Evolutionary conservation across 2,888 invertebrate species (phyloP), one percentile per base, ranked within the genome.

Genomic region (Andricus quercusramuli): DNA sequence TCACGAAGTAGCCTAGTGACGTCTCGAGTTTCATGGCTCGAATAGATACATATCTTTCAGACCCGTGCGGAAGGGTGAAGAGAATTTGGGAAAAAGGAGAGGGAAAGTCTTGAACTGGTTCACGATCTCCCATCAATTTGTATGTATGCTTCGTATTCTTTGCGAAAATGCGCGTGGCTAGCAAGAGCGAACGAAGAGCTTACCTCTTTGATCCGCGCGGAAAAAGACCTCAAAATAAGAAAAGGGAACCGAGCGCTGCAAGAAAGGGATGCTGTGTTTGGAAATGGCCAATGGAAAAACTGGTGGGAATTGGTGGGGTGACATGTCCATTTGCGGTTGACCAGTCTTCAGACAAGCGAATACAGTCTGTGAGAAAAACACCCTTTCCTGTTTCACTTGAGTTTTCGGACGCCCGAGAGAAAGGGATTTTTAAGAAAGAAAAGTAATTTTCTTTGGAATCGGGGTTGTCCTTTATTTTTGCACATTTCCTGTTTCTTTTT

Each of bases 281-380:
- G 77, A 79, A 64, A 81, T 79, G 68, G 56, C 74, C 82, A 82
- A 81, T 81, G 79, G 81, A 83, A 82, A 88, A 89, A 90, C 90
- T 90, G 89, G 80, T 89, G 89, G 86, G 88, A 90, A 90, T 90
- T 84, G 90, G 89, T 89, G 89, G 91, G 90, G 91, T 92, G 92
- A 92, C 90, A 89, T 91, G 91, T 92, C 92, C 91, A 92, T 92
- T 92, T 92, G 92, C 88, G 91, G 91, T 91, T 92, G 92, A 91
- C 92, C 92, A 89, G 90, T 89, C 86, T 89, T 86, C 87, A 86
- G 82, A 85, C 82, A 82, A 86, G 82, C 70, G 76, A 59, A 74
- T 74, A 59, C 74, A 74, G 70, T 82, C 83, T 66, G 77, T 76
- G 65, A 80, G 84, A 83, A 83, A 85, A 59, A 78, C 67, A 67